Conservation (phyloP, 2,797 vertebrate species). For the Apodemus agrarius region DNA sequence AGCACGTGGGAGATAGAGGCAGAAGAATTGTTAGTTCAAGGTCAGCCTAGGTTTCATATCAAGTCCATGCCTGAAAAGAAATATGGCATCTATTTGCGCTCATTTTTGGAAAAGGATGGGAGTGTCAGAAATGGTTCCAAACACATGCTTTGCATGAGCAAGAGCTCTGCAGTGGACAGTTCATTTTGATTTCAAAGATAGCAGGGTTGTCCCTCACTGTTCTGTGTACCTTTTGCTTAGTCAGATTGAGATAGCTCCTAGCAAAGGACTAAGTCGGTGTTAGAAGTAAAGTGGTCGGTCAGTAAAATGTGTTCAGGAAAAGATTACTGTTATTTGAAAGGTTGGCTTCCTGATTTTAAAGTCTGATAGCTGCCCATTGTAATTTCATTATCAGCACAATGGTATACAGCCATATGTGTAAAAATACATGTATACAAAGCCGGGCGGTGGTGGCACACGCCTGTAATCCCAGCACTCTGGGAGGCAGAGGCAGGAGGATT, state of each 20-base stretch:
- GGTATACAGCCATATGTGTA: neutral
- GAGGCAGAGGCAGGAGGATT: no score
- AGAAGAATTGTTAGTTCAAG: neutral
- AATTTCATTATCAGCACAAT: slow-evolving; percentile 7
- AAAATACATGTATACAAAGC: neutral
- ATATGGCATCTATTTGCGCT: neutral
- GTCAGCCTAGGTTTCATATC: neutral
- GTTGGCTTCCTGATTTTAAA: neutral
- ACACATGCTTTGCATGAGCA: neutral
- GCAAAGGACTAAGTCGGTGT: neutral
- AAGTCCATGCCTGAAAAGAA: neutral
- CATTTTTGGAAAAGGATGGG: slow-evolving; percentile 22
- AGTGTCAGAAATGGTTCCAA: neutral
- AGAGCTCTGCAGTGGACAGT: neutral
- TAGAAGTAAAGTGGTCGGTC: neutral
- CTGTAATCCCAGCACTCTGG: no score
- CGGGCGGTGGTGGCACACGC: no score
- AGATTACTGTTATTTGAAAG: slow-evolving; percentile 14
- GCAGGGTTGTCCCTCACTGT: slow-evolving; percentile 10
- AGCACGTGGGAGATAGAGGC: neutral
- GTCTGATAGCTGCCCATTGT: neutral
- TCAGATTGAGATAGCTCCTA: neutral
- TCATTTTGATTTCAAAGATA: slow-evolving; percentile 14
- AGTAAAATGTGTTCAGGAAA: neutral
- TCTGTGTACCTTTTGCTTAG: neutral